Evolutionary conservation across 2,113 vertebrate species (phyloP).

Genomic region (Anhinga rufa): DNA sequence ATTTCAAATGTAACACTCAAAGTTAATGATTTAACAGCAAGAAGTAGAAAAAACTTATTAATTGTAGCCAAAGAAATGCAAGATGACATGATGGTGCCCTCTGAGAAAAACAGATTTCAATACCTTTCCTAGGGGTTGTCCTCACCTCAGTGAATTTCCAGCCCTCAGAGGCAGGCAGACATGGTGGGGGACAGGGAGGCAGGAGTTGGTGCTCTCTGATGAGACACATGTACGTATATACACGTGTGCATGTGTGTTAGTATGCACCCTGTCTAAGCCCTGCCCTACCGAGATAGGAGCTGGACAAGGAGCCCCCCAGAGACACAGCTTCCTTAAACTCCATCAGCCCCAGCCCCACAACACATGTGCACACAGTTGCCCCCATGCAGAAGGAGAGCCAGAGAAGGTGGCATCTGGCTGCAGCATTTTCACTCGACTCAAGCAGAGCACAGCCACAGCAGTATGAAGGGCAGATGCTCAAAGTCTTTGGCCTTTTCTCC

Average conservation of each 20-base stretch:
- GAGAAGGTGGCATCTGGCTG: not conserved
- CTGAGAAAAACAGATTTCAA: not conserved
- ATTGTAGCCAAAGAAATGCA: not conserved
- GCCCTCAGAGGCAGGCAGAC: not conserved
- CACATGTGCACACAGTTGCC: accelerated
- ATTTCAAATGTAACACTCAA: not conserved
- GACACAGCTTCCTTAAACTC: not conserved
- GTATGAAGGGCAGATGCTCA: not conserved
- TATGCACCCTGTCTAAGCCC: not conserved
- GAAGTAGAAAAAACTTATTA: not conserved
- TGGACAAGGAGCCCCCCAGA: not conserved
- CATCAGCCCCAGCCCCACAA: not conserved
- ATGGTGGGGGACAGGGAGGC: not conserved
- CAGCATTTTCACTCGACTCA: not conserved
- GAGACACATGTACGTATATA: not conserved
- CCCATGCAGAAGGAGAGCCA: not conserved
- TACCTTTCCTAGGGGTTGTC: not conserved
- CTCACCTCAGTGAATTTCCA: not conserved
- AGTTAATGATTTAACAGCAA: not conserved
- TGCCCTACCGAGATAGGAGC: not conserved
- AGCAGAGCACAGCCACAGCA: not conserved
- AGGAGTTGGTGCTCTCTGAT: not conserved
- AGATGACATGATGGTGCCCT: too few species aligned
- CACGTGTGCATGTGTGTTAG: accelerated
- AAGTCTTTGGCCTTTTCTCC: not conserved